Conservation (phyloP, 2,797 vertebrate species). For the Notolepis coatsorum region DNA sequence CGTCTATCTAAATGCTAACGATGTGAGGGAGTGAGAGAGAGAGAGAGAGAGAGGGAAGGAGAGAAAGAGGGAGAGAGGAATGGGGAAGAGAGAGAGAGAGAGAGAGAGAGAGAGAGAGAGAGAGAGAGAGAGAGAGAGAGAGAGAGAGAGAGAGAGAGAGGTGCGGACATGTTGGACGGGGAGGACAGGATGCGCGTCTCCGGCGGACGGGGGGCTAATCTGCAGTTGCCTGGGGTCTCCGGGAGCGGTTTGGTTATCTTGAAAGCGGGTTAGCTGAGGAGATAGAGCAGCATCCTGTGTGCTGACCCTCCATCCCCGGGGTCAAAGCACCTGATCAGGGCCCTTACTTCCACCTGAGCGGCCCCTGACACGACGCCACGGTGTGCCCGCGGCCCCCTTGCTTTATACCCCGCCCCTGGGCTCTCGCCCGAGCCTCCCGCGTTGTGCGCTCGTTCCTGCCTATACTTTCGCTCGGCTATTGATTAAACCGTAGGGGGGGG, state of each 20-base stretch:
- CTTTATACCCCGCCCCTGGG: not conserved
- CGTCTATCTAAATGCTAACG: conserved; percentile 99
- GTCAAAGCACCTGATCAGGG: conserved; percentile 76
- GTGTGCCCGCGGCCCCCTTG: conserved; percentile 6
- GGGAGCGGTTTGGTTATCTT: conserved; percentile 72
- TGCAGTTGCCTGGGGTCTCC: conserved; percentile 78
- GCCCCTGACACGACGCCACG: conserved; percentile 37
- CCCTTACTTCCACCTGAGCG: conserved; percentile 70
- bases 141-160: conserved; percentile 54
- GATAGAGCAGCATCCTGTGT: conserved; percentile 43
- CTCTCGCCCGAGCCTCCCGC: not conserved
- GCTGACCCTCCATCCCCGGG: conserved; percentile 65
- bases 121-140: not conserved
- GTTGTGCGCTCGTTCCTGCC: conserved; percentile 4
- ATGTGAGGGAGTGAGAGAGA: conserved; percentile 73
- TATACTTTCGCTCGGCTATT: conserved; percentile 49
- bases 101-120: conserved; percentile 40
- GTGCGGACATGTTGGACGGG: conserved; percentile 61
- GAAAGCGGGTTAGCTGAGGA: conserved; percentile 69
- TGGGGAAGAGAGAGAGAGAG: conserved; percentile 43
- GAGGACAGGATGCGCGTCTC: conserved; percentile 77
- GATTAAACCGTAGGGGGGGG: conserved; percentile 62
- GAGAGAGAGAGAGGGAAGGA: not conserved
- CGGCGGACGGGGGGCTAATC: conserved; percentile 85
- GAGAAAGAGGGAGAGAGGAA: conserved; percentile 41